A percentile compares a stretch with the other conserved stretches of the same genome.
Conservation (phyloP, 2,888 invertebrate genomes). For the Lycophotia porphyrea region DNA sequence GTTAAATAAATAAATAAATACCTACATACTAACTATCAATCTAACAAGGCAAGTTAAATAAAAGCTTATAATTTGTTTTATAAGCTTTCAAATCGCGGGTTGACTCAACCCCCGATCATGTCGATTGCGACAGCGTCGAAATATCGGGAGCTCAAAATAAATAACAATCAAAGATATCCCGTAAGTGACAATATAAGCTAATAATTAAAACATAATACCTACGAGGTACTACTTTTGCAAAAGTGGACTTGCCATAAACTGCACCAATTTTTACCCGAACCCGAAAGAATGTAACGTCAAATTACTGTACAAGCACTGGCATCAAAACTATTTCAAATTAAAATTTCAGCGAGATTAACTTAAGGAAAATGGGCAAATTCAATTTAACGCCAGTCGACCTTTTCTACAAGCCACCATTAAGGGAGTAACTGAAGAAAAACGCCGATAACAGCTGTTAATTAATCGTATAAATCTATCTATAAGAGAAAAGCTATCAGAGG, state of each 20-base stretch:
- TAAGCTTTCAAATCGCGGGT: too few relatives aligned
- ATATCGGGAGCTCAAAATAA: too few relatives aligned
- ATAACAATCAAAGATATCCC: too few relatives aligned
- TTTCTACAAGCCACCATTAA: constrained; percentile 81
- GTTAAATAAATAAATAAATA: too few relatives aligned
- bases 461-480: constrained; percentile 86
- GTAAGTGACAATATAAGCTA: too few relatives aligned
- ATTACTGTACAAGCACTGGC: constrained; percentile 11
- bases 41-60: too few relatives aligned
- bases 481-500: constrained; percentile 62
- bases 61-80: too few relatives aligned
- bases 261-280: neutral
- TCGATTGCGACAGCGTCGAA: too few relatives aligned
- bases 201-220: too few relatives aligned
- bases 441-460: constrained; percentile 88
- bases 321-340: constrained; percentile 67
- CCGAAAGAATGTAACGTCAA: constrained; percentile 27
- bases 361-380: constrained; percentile 77
- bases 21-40: too few relatives aligned
- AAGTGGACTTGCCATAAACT: neutral
- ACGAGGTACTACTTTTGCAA: too few relatives aligned
- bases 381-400: constrained; percentile 82
- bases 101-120: too few relatives aligned
- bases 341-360: constrained; percentile 60
- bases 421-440: constrained; percentile 82